A percentile compares a stretch with the other conserved stretches of the same genome.
Conservation (phyloP, 2,113 vertebrate species). For the Progne subis region DNA sequence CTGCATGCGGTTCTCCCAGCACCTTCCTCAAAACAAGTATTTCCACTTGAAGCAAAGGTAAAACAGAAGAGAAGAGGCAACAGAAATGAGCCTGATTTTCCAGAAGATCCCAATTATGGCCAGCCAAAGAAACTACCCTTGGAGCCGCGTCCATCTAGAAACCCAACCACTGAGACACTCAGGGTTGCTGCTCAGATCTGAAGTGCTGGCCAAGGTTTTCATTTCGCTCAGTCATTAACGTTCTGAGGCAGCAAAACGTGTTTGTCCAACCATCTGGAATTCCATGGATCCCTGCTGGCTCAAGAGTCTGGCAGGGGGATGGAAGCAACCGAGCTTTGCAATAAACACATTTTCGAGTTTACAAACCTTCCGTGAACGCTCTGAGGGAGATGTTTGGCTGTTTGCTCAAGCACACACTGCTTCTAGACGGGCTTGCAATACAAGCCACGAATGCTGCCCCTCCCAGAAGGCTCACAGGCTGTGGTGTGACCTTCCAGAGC, state of each 20-base stretch:
- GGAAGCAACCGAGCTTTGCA: background rate
- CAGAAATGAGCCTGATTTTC: background rate
- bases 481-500: background rate
- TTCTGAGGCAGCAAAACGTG: background rate
- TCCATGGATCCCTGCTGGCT: background rate
- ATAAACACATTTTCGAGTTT: background rate
- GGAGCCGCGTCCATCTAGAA: background rate
- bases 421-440: background rate
- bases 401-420: background rate
- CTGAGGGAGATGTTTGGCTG: background rate
- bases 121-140: background rate
- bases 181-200: background rate
- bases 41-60: background rate
- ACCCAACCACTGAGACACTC: background rate
- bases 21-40: background rate
- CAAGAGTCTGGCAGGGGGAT: background rate
- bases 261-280: background rate
- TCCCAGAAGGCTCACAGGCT: background rate
- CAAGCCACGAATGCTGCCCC: background rate
- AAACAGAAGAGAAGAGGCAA: background rate
- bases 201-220: background rate
- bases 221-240: background rate
- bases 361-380: background rate
- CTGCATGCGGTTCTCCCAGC: background rate
- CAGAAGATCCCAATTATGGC: background rate